Conservation (phyloP, 2,113 vertebrate genomes). For the Mus musculus region GRCm39 chr14:27066501-27067000, state of each 20-base stretch:
- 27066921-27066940: not conserved
- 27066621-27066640: conserved; percentile 10
- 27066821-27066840: not conserved
- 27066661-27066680: not conserved
- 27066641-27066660: not conserved
- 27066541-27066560: not conserved
- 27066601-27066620: not conserved
- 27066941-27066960: not conserved
- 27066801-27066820: not conserved
- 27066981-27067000: not conserved
- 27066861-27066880: not conserved
- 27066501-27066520: not conserved
- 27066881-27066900: not conserved
- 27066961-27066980: conserved; percentile 5
- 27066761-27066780: not conserved
- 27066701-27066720: not conserved
- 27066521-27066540: not conserved
- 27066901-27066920: conserved; percentile 26
- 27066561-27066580: not conserved
- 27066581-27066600: not conserved
- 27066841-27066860: not conserved
- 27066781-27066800: not conserved
- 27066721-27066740: not conserved
- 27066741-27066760: not conserved
- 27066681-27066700: not conserved